Evolutionary conservation across 2,888 invertebrate species (phyloP).

Genomic region (Plebejus argus): DNA sequence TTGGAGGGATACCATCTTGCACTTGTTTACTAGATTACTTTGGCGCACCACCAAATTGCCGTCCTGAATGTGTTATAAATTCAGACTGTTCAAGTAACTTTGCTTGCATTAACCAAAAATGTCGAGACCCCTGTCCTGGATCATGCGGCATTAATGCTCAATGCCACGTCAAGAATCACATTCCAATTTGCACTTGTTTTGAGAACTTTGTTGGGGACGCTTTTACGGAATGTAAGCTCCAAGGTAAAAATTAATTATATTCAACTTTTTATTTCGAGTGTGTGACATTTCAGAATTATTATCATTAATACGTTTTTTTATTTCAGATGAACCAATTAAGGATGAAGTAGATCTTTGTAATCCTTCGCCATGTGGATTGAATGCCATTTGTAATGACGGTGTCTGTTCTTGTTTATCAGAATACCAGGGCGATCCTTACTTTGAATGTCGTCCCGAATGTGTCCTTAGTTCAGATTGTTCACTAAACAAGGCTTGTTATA

Average conservation of each 20-base stretch:
- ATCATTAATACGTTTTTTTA: conserved; percentile 2
- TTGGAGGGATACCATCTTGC: conserved; percentile 83
- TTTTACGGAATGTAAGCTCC: conserved; percentile 81
- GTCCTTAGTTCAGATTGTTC: conserved; percentile 85
- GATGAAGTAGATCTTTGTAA: conserved; percentile 79
- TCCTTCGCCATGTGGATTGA: conserved; percentile 85
- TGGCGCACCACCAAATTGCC: conserved; percentile 86
- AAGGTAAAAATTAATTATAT: conserved; percentile 61
- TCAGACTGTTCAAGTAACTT: conserved; percentile 87
- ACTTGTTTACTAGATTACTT: conserved; percentile 83
- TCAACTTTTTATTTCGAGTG: neutral
- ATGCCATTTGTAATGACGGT: conserved; percentile 81
- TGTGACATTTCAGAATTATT: neutral
- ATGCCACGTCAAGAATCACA: conserved; percentile 85
- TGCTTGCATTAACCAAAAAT: conserved; percentile 89
- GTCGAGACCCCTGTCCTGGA: conserved; percentile 90
- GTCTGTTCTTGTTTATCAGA: conserved; percentile 82
- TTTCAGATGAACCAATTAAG: conserved; percentile 53
- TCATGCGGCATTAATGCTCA: conserved; percentile 85
- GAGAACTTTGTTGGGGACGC: conserved; percentile 88
- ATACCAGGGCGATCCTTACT: conserved; percentile 84
- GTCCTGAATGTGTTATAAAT: conserved; percentile 86
- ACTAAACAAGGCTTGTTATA: conserved; percentile 82
- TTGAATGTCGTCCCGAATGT: conserved; percentile 86
- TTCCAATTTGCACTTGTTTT: conserved; percentile 87